A percentile compares a stretch with the other conserved stretches of the same genome.
Conservation (phyloP, 2,888 invertebrate species). For the Harmothoe impar region DNA sequence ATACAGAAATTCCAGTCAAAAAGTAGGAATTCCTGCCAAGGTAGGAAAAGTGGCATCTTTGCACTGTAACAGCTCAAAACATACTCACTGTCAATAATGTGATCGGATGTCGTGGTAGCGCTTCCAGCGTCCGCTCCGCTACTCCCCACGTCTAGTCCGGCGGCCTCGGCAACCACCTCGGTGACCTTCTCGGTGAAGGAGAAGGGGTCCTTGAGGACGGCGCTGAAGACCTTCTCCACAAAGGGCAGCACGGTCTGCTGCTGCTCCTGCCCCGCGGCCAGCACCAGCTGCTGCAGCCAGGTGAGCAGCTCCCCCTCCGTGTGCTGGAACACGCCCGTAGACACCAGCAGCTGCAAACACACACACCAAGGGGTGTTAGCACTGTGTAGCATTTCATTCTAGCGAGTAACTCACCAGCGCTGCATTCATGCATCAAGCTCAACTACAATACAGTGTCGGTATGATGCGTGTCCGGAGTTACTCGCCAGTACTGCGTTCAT, state of each 20-base stretch:
- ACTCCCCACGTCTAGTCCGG: neutral
- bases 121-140: neutral
- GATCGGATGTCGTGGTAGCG: constrained; percentile 41
- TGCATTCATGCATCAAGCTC: no score
- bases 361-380: neutral
- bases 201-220: constrained; percentile 66
- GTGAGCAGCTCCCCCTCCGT: constrained; percentile 64
- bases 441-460: no score
- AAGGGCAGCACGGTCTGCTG: constrained; percentile 42
- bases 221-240: constrained; percentile 63
- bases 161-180: neutral
- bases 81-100: constrained; percentile 49
- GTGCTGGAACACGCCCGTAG: constrained; percentile 66
- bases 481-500: no score
- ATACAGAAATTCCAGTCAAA: no score
- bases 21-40: no score
- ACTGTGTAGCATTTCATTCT: neutral
- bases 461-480: no score
- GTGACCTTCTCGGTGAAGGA: constrained; percentile 65
- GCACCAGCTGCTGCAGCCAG: constrained; percentile 63
- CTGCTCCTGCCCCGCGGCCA: neutral
- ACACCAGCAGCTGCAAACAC: constrained; percentile 65
- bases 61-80: neutral
- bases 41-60: no score
- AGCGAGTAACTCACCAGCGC: no score